A percentile compares a stretch with the other conserved stretches of the same genome.
Evolutionary conservation across 2,113 vertebrate species (phyloP).

Genomic region (Notothenia coriiceps): DNA sequence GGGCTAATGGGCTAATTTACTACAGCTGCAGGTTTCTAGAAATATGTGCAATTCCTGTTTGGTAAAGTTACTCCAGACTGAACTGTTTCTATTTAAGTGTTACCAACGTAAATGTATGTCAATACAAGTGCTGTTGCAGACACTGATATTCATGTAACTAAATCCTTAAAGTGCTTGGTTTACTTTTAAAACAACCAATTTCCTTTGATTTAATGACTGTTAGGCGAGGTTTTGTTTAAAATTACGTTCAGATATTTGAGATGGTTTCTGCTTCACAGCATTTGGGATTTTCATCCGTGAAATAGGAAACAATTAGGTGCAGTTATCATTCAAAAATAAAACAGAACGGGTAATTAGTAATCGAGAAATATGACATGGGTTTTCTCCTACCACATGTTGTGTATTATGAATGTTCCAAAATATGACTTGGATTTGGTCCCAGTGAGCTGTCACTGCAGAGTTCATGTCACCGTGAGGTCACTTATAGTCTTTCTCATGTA

Average conservation of each 20-base stretch:
- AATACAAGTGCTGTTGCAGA: background rate
- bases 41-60: background rate
- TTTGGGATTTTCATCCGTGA: background rate
- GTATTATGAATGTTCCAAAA: background rate
- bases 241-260: too few species aligned
- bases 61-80: background rate
- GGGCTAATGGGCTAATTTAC: background rate
- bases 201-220: background rate
- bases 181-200: background rate
- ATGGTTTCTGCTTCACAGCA: background rate
- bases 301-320: background rate
- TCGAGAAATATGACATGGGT: background rate
- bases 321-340: background rate
- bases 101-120: background rate
- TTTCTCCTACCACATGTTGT: background rate
- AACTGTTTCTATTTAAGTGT: background rate
- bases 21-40: background rate
- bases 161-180: too few species aligned
- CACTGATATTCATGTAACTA: background rate
- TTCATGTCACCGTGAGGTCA: background rate
- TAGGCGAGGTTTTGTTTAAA: too few species aligned
- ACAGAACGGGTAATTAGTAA: too few species aligned
- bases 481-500: background rate
- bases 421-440: background rate
- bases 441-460: background rate